A percentile compares a stretch with the other conserved stretches of the same genome.
Evolutionary conservation across 1,140 invertebrate species (phyloP).

Genomic region (Brachionus plicatilis): DNA sequence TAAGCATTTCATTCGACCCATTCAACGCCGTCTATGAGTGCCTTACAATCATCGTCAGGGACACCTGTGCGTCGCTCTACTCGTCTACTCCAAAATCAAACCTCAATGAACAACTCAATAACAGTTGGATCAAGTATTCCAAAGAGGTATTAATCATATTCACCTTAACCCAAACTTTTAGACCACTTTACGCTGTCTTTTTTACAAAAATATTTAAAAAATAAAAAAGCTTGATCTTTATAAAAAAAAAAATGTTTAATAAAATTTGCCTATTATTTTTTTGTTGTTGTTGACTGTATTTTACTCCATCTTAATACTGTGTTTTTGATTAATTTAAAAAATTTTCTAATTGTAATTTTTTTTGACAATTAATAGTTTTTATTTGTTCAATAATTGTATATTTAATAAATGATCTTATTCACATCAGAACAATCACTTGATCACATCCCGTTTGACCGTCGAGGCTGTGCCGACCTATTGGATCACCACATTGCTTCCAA

Average conservation of each 20-base stretch:
- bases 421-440: not conserved
- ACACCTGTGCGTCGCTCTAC: constrained; percentile 4
- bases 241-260: not conserved
- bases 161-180: not conserved
- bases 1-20: not conserved
- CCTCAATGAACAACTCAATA: not conserved
- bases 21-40: not conserved
- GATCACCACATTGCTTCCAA: not conserved
- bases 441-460: not conserved
- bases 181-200: not conserved
- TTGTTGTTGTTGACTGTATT: not conserved
- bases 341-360: not conserved
- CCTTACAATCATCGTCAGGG: not conserved
- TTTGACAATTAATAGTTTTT: not conserved
- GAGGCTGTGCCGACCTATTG: not conserved
- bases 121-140: constrained; percentile 4
- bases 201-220: not conserved
- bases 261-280: not conserved
- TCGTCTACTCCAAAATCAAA: constrained; percentile 14
- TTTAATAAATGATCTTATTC: not conserved
- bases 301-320: not conserved
- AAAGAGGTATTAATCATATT: constrained; percentile 17
- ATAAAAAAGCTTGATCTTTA: not conserved
- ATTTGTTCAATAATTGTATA: not conserved
- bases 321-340: not conserved